Base-by-base conservation (phyloP, 2,888 invertebrate genomes). In the Nephrotoma guestfalica region DNA sequence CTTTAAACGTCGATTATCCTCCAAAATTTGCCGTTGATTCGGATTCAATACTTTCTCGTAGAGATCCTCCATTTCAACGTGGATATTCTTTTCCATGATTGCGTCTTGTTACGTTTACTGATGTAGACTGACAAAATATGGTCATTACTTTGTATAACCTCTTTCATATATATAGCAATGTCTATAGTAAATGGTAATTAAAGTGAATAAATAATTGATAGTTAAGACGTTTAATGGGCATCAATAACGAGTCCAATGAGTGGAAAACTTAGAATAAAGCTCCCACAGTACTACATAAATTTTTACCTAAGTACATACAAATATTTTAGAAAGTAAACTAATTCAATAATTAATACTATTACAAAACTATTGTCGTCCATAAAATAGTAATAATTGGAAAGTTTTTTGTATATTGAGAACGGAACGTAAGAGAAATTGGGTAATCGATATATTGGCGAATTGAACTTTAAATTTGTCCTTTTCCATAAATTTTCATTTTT, bases 21-120 rank as follows among this genome's bases (percentile, higher is more conserved):
- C 91, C 1, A 91, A 89, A 85, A 91, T 91, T 86, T 90, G 90
- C 0, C 90, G 90, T 88, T 92, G 92, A 88, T 91, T 90, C 4
- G 92, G 92, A 89, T 92, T 92, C n/a, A 91, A 88, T 86, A 90
- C 84, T 41, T 42, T 84, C 15, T n/a, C 41, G 15, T 84, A 84
- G 41, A 84, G 6, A 41, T 84, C 84, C 15, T 84, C 84, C 84
- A 84, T 84, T 41, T 84, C 84, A 41, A 84, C 42, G 42, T 84
- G 84, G n/a, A 41, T 40, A 42, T 41, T 84, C 9, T 84, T 84
- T 2, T 11, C 6, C 42, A 84, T 84, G 71, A 71, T 71, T 71
- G 30, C 71, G 71, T 71, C 71, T 71, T 71, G 30, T 71, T 18
- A 30, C 71, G 71, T 18, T 71, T 11, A 11, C 71, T 11, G 71